Evolutionary conservation across 92 coral and sea anemone species (phyloP), one percentile per base, ranked within the genome.

Genomic region (Zoanthus sociatus): DNA sequence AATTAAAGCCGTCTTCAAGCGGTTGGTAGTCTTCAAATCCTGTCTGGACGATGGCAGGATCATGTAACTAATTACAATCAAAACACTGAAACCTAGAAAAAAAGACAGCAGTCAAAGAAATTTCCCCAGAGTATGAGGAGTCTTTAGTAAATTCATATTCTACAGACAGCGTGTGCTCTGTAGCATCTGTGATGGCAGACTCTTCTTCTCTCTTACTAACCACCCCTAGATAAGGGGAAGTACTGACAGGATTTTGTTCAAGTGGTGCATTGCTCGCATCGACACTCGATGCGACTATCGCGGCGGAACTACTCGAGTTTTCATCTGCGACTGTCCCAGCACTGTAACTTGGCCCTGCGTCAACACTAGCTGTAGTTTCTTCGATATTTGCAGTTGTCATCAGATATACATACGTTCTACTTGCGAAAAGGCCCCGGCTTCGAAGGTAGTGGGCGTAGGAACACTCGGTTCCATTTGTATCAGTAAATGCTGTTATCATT

Each of bases 101-200:
- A 5, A 58, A 58, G 66, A 58, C 66, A 58, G 66, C 66, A 21
- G 66, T 58, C 17, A 58, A 58, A 58, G 66, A 1, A 58, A 58
- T 58, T 58, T 58, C 66, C 66, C 66, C 66, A 58, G n/a, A 58
- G 66, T 58, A 58, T 17, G 66, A 58, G 21, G 66, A 58, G 66
- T 17, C 66, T 58, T 58, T 58, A 5, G 66, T 6, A 58, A 58
- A 58, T 58, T 58, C 66, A 58, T 58, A 58, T 58, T 58, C 66
- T 58, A 58, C 66, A 58, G 66, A 58, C 66, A 58, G 5, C 5
- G 66, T 58, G 66, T 58, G 66, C 66, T 58, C 66, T 58, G 66
- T 58, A 58, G 66, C 66, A 58, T 58, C 66, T 58, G 66, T 58
- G 66, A 5, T 58, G 66, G 66, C 66, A 58, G 5, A 58, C n/a